phyloP scores from a whole-genome alignment of 23 tunicate species.

The Trididemnum nubilum region DNA sequence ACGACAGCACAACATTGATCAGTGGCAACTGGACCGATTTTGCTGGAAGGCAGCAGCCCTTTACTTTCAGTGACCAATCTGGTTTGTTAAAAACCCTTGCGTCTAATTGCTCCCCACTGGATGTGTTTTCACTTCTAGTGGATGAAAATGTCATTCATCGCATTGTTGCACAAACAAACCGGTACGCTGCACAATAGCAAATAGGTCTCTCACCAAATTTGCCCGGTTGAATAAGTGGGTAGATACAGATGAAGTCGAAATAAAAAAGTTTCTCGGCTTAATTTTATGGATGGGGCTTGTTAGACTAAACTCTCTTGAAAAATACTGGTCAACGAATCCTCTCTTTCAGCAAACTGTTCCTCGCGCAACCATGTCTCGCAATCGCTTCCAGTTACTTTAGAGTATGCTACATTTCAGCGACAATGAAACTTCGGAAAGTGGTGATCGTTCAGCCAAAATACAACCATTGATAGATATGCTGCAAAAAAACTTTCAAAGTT shows the following conservation, averaged over 20 bases:
- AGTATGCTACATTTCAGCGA: slow-evolving; percentile 24
- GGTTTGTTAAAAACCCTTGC: too few relatives aligned
- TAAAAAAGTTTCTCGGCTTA: slow-evolving; percentile 24
- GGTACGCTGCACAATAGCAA: slow-evolving; percentile 26
- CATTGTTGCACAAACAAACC: too few relatives aligned
- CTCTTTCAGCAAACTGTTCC: slow-evolving; percentile 12
- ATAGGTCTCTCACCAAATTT: slow-evolving; percentile 4
- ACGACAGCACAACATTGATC: too few relatives aligned
- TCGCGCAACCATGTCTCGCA: slow-evolving; percentile 20
- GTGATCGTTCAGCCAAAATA: slow-evolving; percentile 21
- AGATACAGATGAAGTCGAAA: slow-evolving; percentile 28
- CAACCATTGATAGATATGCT: slow-evolving; percentile 28
- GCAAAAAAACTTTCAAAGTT: slow-evolving; percentile 30
- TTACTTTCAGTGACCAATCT: too few relatives aligned
- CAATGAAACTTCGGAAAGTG: slow-evolving; percentile 13
- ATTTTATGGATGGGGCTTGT: slow-evolving; percentile 40
- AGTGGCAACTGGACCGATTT: too few relatives aligned
- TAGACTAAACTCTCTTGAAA: slow-evolving; percentile 9
- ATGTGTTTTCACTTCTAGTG: too few relatives aligned
- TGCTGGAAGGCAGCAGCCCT: too few relatives aligned
- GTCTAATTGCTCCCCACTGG: too few relatives aligned
- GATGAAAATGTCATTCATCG: too few relatives aligned
- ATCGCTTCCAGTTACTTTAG: slow-evolving; percentile 28
- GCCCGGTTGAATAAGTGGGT: slow-evolving; percentile 27
- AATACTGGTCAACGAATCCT: slow-evolving; percentile 32